Base-by-base conservation (phyloP, 2,797 vertebrate species). In the Lophotriccus pileatus region DNA sequence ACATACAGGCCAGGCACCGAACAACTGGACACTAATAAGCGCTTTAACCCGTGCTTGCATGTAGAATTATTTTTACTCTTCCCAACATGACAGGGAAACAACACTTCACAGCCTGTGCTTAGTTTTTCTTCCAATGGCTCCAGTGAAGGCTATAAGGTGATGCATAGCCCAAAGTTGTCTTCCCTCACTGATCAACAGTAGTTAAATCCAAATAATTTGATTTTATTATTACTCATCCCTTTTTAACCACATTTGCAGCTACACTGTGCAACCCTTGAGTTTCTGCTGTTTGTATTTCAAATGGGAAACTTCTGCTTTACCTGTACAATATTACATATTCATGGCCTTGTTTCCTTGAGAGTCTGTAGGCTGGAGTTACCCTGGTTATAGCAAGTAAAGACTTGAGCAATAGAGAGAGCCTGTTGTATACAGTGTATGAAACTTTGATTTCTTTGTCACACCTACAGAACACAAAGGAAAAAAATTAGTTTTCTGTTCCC, bases 381-480 rank as follows among this genome's bases (percentile, higher is more conserved):
- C 99, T 99, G 58, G 99, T 99, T 97, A 99, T 99, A 67, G 99
- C 99, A 96, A 99, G 98, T 90, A 99, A 98, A 93, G 99, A 99
- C 97, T 99, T 99, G 79, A 99, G 98, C 55, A 99, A 98, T 67
- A 99, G 97, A 49, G 99, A 99, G 95, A 99, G 98, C 63, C 99
- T 98, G 94, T 99, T 99, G 98, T 99, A 99, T 39, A 99, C 99
- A 0, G 99, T 99, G 94, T 99, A 99, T 2, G 99, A 99, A 97
- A 99, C 99, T 96, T 99, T 99, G 90, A 99, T 99, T 95, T 99
- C 99, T 96, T 99, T 99, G 96, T 99, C 99, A 93, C 99, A 99
- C 97, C 99, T 99, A 86, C 3, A 93, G 84, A 96, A 59, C 14
- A 96, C 50, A 96, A 47, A 95, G 14, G 47, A 89, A 76, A 83